Evolutionary conservation across 2,888 invertebrate genomes (phyloP).

Genomic region (Oasisia sp.): DNA sequence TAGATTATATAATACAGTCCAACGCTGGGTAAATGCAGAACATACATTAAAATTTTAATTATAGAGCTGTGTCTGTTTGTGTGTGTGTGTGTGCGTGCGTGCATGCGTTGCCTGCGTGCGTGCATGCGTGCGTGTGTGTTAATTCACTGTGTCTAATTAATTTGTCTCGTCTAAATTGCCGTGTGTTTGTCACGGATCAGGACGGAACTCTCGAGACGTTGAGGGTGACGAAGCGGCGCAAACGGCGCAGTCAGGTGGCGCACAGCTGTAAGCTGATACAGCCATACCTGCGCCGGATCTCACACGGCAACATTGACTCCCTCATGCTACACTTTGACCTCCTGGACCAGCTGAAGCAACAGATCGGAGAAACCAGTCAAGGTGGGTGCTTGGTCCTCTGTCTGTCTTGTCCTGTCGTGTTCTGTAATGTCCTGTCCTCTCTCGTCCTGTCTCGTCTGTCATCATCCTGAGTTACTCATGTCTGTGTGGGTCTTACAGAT

Average conservation of each 20-base stretch:
- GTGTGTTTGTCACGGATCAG: not conserved
- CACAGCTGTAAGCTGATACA: conserved; percentile 10
- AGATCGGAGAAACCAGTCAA: conserved; percentile 21
- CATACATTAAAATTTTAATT: no score
- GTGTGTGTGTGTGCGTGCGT: not conserved
- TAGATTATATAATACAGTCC: no score
- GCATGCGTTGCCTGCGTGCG: no score
- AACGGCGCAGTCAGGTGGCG: not conserved
- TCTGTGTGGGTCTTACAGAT: no score
- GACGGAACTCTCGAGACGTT: not conserved
- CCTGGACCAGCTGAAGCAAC: not conserved
- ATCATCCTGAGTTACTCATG: no score
- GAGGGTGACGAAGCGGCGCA: not conserved
- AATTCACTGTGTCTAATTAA: not conserved
- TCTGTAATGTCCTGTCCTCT: no score
- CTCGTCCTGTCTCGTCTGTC: no score
- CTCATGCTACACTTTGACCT: conserved; percentile 24
- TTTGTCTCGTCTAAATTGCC: no score
- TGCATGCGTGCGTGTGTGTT: not conserved
- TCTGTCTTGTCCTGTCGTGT: no score
- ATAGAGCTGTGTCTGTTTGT: no score
- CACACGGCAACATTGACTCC: conserved; percentile 21
- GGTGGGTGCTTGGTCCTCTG: not conserved
- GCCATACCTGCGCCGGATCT: conserved; percentile 13
- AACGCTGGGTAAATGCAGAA: no score